Conservation (phyloP, 2,113 vertebrate species). For the Lycaon pictus region DNA sequence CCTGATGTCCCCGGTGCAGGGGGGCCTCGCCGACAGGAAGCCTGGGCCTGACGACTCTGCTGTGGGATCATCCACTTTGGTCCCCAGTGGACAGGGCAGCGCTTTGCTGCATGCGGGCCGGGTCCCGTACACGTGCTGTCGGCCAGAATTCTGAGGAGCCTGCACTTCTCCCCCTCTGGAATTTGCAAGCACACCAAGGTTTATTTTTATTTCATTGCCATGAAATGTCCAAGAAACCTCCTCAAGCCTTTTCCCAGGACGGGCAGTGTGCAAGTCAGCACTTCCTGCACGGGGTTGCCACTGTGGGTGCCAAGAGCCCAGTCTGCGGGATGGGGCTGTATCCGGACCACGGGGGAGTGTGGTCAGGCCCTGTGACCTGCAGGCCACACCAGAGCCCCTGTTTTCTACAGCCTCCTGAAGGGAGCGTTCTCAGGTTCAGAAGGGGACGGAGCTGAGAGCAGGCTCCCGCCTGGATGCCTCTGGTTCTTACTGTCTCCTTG, state of each 20-base stretch:
- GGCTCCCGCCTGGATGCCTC: background rate
- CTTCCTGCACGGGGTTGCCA: background rate
- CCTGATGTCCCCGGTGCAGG: background rate
- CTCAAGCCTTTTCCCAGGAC: background rate
- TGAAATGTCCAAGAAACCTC: background rate
- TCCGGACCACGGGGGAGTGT: background rate
- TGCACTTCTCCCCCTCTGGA: background rate
- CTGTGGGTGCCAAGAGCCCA: background rate
- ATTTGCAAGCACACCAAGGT: background rate
- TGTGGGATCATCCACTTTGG: background rate
- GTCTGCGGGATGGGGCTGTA: background rate
- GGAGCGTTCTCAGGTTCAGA: background rate
- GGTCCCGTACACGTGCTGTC: background rate
- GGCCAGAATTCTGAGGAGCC: background rate
- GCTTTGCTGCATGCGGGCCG: fast-evolving
- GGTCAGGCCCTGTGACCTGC: background rate
- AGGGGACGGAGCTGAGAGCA: background rate
- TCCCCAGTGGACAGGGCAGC: background rate
- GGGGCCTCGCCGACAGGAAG: background rate
- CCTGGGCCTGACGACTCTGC: fast-evolving
- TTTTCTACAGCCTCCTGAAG: background rate
- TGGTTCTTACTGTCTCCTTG: background rate
- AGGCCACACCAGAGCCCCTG: background rate
- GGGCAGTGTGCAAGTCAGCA: background rate
- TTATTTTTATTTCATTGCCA: constrained; percentile 26